Evolutionary conservation across 2,113 vertebrate species (phyloP).

Genomic region (Caloenas nicobarica): DNA sequence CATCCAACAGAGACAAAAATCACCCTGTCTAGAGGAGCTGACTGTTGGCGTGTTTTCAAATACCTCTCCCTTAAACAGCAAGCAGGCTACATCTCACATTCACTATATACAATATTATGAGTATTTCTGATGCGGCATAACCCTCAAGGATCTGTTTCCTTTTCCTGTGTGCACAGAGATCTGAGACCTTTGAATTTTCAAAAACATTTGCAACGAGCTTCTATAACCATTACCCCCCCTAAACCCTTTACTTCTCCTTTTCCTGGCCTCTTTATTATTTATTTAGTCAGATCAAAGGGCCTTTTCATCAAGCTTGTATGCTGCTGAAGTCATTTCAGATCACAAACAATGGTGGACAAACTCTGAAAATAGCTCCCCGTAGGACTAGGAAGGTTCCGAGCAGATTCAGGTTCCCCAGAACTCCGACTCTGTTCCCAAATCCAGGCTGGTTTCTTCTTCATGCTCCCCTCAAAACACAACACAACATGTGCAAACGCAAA

Average conservation of each 20-base stretch:
- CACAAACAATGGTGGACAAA: constrained; percentile 76
- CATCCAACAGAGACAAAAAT: constrained; percentile 64
- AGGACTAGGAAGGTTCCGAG: constrained; percentile 55
- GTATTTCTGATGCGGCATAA: constrained; percentile 34
- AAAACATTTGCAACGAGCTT: constrained; percentile 22
- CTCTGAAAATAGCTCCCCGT: constrained; percentile 74
- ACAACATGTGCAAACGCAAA: background rate
- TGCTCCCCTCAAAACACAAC: background rate
- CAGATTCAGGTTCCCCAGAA: constrained; percentile 26
- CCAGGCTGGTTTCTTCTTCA: background rate
- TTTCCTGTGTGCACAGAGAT: background rate
- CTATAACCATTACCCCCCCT: constrained; percentile 20
- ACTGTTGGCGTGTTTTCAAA: constrained; percentile 64
- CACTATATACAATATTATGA: background rate
- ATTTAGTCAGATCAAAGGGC: constrained; percentile 79
- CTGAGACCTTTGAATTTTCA: constrained; percentile 18
- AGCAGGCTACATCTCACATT: constrained; percentile 12
- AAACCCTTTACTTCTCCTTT: constrained; percentile 56
- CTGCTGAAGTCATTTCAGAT: constrained; percentile 77
- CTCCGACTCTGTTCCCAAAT: background rate
- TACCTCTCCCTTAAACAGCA: constrained; percentile 60
- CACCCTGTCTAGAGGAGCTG: constrained; percentile 64
- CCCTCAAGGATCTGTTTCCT: background rate
- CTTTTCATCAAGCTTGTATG: constrained; percentile 76
- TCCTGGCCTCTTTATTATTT: constrained; percentile 76